phyloP scores from a whole-genome alignment of 2,888 invertebrate genomes.

The Timandra comae region DNA sequence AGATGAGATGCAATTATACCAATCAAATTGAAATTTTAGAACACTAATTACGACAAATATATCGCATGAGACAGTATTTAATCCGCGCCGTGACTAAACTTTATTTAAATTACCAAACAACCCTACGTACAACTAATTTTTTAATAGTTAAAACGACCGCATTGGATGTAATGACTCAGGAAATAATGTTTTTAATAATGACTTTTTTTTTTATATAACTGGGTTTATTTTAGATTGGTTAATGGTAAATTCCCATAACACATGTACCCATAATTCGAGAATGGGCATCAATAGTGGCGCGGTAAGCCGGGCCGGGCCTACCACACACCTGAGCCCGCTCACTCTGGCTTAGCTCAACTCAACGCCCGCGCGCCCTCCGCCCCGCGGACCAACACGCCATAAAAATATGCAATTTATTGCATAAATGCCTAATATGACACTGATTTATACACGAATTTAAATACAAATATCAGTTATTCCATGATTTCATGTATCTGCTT shows the following conservation, averaged over 20 bases:
- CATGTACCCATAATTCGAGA: neutral
- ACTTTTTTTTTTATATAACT: too few relatives aligned
- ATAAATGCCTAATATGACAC: too few relatives aligned
- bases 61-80: slow-evolving; percentile 50
- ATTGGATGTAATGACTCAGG: too few relatives aligned
- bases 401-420: too few relatives aligned
- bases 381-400: neutral
- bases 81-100: slow-evolving; percentile 35
- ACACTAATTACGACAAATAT: slow-evolving; percentile 67
- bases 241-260: slow-evolving; percentile 1
- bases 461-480: too few relatives aligned
- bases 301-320: slow-evolving; percentile 28
- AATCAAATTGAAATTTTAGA: slow-evolving; percentile 73
- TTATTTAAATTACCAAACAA: slow-evolving; percentile 7
- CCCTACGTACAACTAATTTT: too few relatives aligned
- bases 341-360: slow-evolving; percentile 34
- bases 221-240: too few relatives aligned
- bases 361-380: slow-evolving; percentile 26
- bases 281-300: slow-evolving; percentile 41
- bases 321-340: slow-evolving; percentile 51
- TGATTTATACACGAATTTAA: too few relatives aligned
- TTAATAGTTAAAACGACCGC: too few relatives aligned
- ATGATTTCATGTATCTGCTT: too few relatives aligned
- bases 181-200: too few relatives aligned
- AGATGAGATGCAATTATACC: slow-evolving; percentile 76